Conservation (phyloP, 1,140 invertebrate species). For the Mamestra configurata region DNA sequence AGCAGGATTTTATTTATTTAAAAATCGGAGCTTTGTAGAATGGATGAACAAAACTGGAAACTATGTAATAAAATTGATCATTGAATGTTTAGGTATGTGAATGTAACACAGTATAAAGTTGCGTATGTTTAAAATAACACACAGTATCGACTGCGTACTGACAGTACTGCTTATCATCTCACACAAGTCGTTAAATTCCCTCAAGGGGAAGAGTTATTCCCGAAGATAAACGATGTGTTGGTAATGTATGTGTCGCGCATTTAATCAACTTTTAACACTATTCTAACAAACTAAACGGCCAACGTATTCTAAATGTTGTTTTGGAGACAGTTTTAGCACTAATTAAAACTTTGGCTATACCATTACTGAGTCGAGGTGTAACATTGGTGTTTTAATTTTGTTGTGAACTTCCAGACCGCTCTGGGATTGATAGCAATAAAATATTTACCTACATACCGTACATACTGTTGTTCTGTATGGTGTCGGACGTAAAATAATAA, state of each 20-base stretch:
- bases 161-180: slow-evolving; percentile 18
- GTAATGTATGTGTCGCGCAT: slow-evolving; percentile 21
- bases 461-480: too few relatives aligned
- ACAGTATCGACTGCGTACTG: neutral
- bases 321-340: neutral
- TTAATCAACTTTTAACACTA: slow-evolving; percentile 28
- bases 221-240: slow-evolving; percentile 3
- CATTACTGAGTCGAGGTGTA: neutral
- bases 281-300: slow-evolving; percentile 5
- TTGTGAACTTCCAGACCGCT: slow-evolving; percentile 8
- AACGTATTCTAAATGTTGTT: slow-evolving; percentile 10
- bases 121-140: neutral
- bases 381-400: neutral
- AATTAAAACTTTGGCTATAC: slow-evolving; percentile 24
- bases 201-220: neutral
- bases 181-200: slow-evolving; percentile 22
- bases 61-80: too few relatives aligned
- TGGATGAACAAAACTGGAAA: too few relatives aligned
- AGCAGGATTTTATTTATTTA: too few relatives aligned
- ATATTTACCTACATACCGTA: too few relatives aligned
- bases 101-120: neutral
- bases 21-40: too few relatives aligned
- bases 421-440: neutral
- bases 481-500: too few relatives aligned
- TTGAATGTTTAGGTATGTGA: too few relatives aligned